These are phyloP conservation scores for Strix occidentalis DNA, from an alignment of 2,797 vertebrate genomes.

Conservation along the genomic window DNA sequence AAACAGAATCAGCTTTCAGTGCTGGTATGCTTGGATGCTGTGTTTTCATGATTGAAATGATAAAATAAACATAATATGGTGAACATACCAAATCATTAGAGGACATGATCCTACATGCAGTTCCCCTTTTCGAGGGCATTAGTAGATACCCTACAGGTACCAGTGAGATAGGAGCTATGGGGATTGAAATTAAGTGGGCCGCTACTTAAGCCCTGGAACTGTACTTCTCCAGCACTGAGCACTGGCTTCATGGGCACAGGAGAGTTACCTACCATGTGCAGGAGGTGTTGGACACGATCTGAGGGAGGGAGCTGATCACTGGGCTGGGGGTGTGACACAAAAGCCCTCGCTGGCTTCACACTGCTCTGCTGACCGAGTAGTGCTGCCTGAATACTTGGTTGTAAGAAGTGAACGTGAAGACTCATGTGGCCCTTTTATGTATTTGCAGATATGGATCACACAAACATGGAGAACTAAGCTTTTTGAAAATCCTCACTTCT, in stretches of 20 bases:
- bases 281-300: not conserved
- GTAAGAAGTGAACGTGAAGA: not conserved
- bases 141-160: not conserved
- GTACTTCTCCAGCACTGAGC: not conserved
- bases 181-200: not conserved
- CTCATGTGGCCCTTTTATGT: not conserved
- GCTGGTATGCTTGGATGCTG: not conserved
- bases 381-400: not conserved
- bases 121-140: rapidly evolving
- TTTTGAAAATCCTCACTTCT: not conserved
- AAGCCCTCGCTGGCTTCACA: not conserved
- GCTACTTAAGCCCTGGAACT: not conserved
- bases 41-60: not conserved
- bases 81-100: not conserved
- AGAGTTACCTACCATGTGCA: not conserved
- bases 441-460: not conserved
- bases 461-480: rapidly evolving
- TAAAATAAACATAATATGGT: not conserved
- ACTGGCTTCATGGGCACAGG: rapidly evolving
- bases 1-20: not conserved
- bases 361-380: not conserved
- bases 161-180: not conserved
- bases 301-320: not conserved
- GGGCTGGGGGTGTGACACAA: no score
- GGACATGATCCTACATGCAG: not conserved